These are phyloP conservation scores for Strigops habroptila DNA, from an alignment of 2,113 vertebrate genomes.

Conservation along the genomic window DNA sequence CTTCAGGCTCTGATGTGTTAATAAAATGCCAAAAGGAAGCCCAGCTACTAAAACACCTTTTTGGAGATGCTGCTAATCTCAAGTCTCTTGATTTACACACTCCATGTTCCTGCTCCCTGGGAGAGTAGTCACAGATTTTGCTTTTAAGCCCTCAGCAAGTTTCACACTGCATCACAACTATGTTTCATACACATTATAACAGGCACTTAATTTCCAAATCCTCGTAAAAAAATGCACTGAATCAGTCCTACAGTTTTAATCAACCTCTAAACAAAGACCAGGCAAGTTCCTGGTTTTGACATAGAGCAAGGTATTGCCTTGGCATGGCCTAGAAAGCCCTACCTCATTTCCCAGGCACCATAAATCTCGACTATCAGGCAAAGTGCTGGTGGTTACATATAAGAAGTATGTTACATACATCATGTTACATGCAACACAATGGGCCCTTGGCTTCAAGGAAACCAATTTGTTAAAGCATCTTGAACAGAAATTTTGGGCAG, in stretches of 20 bases:
- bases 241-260: neutral
- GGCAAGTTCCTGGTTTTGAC: neutral
- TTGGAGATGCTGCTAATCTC: neutral
- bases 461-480: neutral
- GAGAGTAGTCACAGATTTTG: neutral
- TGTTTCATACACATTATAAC: neutral
- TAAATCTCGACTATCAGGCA: neutral
- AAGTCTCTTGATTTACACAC: neutral
- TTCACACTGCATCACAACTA: neutral
- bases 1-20: neutral
- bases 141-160: neutral
- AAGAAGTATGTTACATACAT: neutral
- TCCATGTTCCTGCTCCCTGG: neutral
- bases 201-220: neutral
- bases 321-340: neutral
- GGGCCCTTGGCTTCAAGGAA: neutral
- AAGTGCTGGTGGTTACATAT: fast-evolving
- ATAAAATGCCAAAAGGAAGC: neutral
- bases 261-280: neutral
- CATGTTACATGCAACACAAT: neutral
- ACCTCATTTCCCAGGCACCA: neutral
- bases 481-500: neutral
- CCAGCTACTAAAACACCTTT: neutral
- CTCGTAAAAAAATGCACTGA: neutral
- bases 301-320: neutral